phyloP scores from a whole-genome alignment of 2,113 vertebrate genomes.

The Pomatorhinus ruficollis region DNA sequence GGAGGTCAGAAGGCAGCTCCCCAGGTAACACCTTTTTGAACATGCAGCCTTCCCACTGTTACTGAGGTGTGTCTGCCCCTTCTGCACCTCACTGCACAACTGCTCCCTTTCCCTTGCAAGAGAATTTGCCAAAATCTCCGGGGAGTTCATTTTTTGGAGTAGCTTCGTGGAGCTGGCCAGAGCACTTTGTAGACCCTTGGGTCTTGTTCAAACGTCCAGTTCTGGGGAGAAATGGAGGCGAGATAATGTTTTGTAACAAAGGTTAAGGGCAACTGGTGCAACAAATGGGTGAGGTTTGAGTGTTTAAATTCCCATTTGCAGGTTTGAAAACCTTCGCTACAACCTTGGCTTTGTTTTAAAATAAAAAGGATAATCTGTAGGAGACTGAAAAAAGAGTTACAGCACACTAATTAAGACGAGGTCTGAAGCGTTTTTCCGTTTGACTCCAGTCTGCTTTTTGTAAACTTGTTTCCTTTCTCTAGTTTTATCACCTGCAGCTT shows the following conservation, averaged over 20 bases:
- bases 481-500: background rate
- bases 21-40: background rate
- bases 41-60: background rate
- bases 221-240: background rate
- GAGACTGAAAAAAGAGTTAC: background rate
- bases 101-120: background rate
- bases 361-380: background rate
- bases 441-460: background rate
- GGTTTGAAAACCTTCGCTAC: background rate
- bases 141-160: background rate
- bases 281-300: background rate
- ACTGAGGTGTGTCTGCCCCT: background rate
- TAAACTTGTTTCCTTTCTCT: background rate
- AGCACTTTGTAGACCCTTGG: background rate
- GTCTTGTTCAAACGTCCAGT: background rate
- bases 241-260: background rate
- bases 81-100: background rate
- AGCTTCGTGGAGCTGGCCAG: background rate
- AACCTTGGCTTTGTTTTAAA: background rate
- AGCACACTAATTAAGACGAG: background rate
- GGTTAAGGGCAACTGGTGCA: background rate
- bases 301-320: background rate
- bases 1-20: background rate
- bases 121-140: background rate
- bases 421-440: background rate